Evolutionary conservation across 1,140 invertebrate species (phyloP).

Genomic region (Vollenhovia emeryi): DNA sequence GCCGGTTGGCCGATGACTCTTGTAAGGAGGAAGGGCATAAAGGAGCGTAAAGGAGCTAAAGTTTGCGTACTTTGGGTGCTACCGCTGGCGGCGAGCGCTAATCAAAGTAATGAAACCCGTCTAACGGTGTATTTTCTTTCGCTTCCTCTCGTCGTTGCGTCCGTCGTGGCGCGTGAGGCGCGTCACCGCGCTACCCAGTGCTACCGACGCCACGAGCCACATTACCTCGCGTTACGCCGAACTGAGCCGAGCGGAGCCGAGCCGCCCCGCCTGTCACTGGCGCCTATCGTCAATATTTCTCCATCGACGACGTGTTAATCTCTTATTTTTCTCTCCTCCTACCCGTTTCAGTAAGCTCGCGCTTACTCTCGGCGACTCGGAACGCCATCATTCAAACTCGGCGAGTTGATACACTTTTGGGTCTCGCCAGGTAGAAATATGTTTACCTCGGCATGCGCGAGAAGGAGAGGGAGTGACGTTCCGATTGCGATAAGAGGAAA

Average conservation of each 20-base stretch:
- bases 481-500: not conserved
- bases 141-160: constrained; percentile 9
- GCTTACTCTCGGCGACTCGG: too few species aligned
- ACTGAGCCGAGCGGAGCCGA: not conserved
- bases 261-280: constrained; percentile 55
- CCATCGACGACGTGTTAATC: not conserved
- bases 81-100: not conserved
- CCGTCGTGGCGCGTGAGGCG: constrained; percentile 1
- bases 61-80: too few species aligned
- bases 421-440: constrained; percentile 19
- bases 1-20: not conserved
- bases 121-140: constrained; percentile 51
- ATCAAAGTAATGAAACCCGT: constrained; percentile 33
- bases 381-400: not conserved
- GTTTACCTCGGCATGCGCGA: too few species aligned
- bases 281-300: constrained; percentile 43
- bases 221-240: not conserved
- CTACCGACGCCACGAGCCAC: not conserved
- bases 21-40: not conserved
- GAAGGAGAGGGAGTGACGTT: not conserved
- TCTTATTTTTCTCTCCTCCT: constrained; percentile 3
- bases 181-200: not conserved
- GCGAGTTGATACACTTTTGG: constrained; percentile 19
- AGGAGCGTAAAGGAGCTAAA: not conserved
- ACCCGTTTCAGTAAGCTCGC: not conserved